Conservation (phyloP, 2,113 vertebrate species). For the Pseudorhombus dupliciocellatus region DNA sequence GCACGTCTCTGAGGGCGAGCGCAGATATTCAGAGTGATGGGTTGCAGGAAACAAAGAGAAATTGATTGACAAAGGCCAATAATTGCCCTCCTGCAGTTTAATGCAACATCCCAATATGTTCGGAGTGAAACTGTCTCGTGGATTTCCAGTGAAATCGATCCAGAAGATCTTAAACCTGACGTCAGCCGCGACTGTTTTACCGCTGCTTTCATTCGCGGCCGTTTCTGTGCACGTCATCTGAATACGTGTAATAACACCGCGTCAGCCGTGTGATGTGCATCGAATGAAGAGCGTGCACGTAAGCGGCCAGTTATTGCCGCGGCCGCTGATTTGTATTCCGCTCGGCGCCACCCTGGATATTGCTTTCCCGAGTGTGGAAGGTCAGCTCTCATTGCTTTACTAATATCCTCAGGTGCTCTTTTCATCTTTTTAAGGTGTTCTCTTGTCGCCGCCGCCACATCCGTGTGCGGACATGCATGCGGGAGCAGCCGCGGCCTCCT, state of each 20-base stretch:
- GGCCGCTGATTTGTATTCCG: constrained; percentile 63
- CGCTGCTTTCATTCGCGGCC: constrained; percentile 43
- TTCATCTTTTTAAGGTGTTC: constrained; percentile 57
- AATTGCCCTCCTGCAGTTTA: background rate
- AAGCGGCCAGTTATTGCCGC: constrained; percentile 49
- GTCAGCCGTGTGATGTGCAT: constrained; percentile 56
- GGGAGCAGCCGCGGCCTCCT: constrained; percentile 13
- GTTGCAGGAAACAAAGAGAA: constrained; percentile 39
- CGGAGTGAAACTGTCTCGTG: background rate
- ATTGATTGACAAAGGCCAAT: constrained; percentile 18
- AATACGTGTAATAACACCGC: constrained; percentile 23
- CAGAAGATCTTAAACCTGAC: background rate
- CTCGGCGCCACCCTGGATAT: constrained; percentile 51
- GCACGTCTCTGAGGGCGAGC: constrained; percentile 8
- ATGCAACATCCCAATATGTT: background rate
- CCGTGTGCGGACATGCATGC: background rate
- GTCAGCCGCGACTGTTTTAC: no score
- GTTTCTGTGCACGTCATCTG: constrained; percentile 29
- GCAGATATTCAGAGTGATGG: constrained; percentile 30
- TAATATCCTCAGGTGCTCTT: constrained; percentile 66
- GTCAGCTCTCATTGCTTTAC: constrained; percentile 71
- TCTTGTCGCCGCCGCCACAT: constrained; percentile 25
- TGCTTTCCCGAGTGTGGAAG: constrained; percentile 52
- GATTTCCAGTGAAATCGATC: background rate
- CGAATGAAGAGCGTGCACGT: constrained; percentile 30